phyloP scores from a whole-genome alignment of 2,888 invertebrate genomes.

The Macrophya annulata region DNA sequence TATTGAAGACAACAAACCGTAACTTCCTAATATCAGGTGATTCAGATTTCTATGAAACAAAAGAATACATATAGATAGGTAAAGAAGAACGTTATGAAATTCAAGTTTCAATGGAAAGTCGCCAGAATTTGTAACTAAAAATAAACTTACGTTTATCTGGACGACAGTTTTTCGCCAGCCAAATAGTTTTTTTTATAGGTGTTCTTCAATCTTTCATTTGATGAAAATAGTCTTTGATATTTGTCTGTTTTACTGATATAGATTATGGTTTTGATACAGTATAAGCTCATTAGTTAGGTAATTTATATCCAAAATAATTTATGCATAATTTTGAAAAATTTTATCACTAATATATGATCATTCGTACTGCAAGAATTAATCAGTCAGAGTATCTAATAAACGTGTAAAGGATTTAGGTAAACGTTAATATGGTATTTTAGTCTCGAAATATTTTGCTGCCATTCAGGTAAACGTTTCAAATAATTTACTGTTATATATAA shows the following conservation, averaged over 20 bases:
- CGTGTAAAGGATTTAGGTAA: neutral
- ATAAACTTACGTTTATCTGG: slow-evolving; percentile 23
- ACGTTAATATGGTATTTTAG: neutral
- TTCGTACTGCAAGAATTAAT: neutral
- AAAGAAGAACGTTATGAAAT: slow-evolving; percentile 16
- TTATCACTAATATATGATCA: neutral
- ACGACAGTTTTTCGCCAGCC: neutral
- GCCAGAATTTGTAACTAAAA: slow-evolving; percentile 36
- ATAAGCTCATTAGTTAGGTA: neutral
- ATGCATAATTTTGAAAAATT: neutral
- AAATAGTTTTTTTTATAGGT: neutral
- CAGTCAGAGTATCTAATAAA: neutral
- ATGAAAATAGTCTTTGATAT: neutral
- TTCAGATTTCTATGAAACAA: neutral
- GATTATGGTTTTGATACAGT: neutral
- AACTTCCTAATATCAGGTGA: neutral
- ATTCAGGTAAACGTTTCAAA: neutral
- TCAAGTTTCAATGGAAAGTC: slow-evolving; percentile 36
- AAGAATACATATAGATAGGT: slow-evolving; percentile 16
- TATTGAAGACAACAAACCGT: neutral
- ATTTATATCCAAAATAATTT: neutral
- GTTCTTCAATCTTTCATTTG: neutral
- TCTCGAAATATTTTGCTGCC: neutral
- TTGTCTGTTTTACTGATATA: neutral
- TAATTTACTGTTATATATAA: neutral